Conservation (phyloP, 1,140 invertebrate genomes). For the Gonioctena quinquepunctata region DNA sequence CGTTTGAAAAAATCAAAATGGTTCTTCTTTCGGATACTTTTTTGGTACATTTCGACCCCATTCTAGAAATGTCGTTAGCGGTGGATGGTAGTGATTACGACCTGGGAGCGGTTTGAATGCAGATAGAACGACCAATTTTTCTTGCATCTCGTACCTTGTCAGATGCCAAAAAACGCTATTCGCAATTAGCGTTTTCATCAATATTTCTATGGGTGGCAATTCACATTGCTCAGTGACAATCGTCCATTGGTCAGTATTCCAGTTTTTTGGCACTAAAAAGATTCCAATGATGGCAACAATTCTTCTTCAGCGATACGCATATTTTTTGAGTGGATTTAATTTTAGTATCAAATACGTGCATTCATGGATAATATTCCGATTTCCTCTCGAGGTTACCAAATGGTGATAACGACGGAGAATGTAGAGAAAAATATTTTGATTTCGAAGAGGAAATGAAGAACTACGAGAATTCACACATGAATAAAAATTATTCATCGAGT, state of each 20-base stretch:
- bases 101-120: background rate
- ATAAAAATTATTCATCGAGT: too few relatives aligned
- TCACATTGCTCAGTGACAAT: background rate
- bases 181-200: background rate
- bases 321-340: background rate
- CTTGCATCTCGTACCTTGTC: background rate
- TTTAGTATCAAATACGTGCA: background rate
- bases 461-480: too few relatives aligned
- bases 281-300: background rate
- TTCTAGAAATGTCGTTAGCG: background rate
- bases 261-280: background rate
- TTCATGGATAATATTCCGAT: too few relatives aligned
- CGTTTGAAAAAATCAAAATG: background rate
- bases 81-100: background rate
- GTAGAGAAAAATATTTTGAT: too few relatives aligned
- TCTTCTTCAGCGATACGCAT: too few relatives aligned
- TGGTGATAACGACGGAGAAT: too few relatives aligned
- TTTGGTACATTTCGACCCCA: background rate
- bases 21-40: background rate
- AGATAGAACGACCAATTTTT: background rate
- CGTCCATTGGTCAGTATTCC: background rate
- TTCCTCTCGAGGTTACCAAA: too few relatives aligned
- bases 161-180: background rate
- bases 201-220: background rate
- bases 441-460: too few relatives aligned